Evolutionary conservation across 1,140 invertebrate species (phyloP), one percentile per base, ranked within the genome.

Genomic region (Lethrus apterus): DNA sequence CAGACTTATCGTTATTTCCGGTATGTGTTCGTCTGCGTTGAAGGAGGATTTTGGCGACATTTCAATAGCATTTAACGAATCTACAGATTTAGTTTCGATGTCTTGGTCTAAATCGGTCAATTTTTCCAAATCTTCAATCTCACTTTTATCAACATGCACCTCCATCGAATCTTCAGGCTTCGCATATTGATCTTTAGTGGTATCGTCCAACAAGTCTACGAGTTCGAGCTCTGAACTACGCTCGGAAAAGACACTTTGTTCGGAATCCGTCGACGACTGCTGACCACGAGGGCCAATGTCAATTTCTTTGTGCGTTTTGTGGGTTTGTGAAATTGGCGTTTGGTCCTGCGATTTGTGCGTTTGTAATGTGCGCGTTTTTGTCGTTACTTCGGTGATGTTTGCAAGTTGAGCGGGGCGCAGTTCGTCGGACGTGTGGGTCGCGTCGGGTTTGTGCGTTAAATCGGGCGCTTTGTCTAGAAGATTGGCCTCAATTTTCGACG

Each of bases 141-240:
- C 70, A 52, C 70, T 73, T 56, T 73, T 73, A 54, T 74, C 71
- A 13, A 73, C 65, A 46, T 71, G 69, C 9, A 72, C 66, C 58
- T 73, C 70, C 47, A 70, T 57, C 8, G 68, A 70, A 52, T 70
- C 68, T 24, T 59, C 60, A 9, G 63, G 63, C 54, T 67, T 68
- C 2, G 59, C 58, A 7, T 64, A 60, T 33, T 67, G 65, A 42
- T 52, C 56, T 54, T 64, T 61, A 32, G 55, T 38, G 3, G 20
- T 5, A 63, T 46, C 18, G 51, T 45, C 56, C 60, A 54, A 29
- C 50, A 52, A 5, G 54, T 33, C 42, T 51, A 41, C 30, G 38
- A 35, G 32, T 3, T 21, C 48, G 14, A 43, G 17, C 17, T 48
- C 46, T 2, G 44, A 9, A 44, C 48, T 56, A 17, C 44, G 54